Conservation (phyloP, 2,113 vertebrate genomes). For the Bubo blakistoni region DNA sequence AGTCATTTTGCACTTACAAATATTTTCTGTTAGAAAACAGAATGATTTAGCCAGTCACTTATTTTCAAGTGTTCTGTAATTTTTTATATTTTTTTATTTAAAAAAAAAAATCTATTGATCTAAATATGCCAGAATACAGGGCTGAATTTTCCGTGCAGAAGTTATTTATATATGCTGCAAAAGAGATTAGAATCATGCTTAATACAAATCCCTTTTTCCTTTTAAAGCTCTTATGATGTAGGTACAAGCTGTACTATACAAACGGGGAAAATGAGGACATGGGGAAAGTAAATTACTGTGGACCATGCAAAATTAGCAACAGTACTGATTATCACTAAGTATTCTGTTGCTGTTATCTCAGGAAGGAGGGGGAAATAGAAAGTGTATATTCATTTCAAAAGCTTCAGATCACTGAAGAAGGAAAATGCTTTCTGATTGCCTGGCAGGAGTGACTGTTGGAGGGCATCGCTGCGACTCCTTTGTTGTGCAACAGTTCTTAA, state of each 20-base stretch:
- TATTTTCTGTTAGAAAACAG: not conserved
- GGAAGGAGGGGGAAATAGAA: not conserved
- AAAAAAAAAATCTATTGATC: not conserved
- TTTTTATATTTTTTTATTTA: not conserved
- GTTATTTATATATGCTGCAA: slow-evolving; percentile 10
- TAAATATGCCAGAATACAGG: not conserved
- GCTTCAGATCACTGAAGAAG: not conserved
- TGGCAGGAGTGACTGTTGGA: not conserved
- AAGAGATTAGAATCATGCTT: not conserved
- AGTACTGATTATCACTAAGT: not conserved
- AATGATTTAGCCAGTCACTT: not conserved
- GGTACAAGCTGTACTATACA: slow-evolving; percentile 6
- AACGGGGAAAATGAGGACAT: not conserved
- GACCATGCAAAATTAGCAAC: slow-evolving; percentile 8
- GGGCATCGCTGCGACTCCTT: not conserved
- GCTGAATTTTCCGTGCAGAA: not conserved
- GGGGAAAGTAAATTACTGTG: not conserved
- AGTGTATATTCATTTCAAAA: not conserved
- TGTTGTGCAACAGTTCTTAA: not conserved
- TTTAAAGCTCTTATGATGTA: not conserved
- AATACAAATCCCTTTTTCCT: slow-evolving; percentile 21
- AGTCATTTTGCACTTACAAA: not conserved
- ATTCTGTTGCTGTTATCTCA: not conserved
- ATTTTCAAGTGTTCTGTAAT: not conserved
- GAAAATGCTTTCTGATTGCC: not conserved